Base-by-base conservation (phyloP, 2,797 vertebrate genomes). In the Enteromius fasciolatus region DNA sequence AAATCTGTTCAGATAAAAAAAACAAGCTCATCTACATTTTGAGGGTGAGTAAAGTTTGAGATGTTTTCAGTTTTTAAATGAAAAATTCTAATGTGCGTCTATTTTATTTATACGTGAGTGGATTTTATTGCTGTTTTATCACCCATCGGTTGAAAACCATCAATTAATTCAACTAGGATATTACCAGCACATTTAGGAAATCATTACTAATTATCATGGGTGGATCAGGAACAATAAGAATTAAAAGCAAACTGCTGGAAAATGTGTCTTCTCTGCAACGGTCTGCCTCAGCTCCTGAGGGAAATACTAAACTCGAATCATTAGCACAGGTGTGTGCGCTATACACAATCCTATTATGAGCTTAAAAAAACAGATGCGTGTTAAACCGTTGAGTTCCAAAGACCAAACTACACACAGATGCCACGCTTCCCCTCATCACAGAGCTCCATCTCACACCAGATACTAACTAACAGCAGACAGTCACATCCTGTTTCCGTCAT, bases 401-500 rank as follows among this genome's bases (percentile, higher is more conserved):
- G 59, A 64, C 31, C 77, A 79, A 84, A 63, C 33, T 73, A 8
- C 74, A 39, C 67, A 78, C 80, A 80, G 67, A 82, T 74, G 46
- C 59, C 70, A 83, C 75, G 46, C 39, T 57, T 52, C 79, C 28
- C 52, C 20, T 80, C 28, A 66, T 59, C 69, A 48, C 82, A 33
- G 74, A 63, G 59, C 73, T 72, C 63, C 46, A 54, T 80, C 78
- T 76, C 74, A 57, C 66, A 81, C 41, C 72, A 83, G 77, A 48
- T 66, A 25, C 81, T 54, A 73, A 31, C n/a, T n/a, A 76, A 86
- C 72, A 81, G 83, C 54, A 70, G 69, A 79, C 81, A 82, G 83
- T 87, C 87, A 86, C 67, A 75, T 78, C 57, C 76, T 61, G 86
- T 83, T 81, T 79, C 23, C 73, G 36, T 85, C 83, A 80, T 80